Base-by-base conservation (phyloP, 2,888 invertebrate species). In the Cheilosia variabilis region DNA sequence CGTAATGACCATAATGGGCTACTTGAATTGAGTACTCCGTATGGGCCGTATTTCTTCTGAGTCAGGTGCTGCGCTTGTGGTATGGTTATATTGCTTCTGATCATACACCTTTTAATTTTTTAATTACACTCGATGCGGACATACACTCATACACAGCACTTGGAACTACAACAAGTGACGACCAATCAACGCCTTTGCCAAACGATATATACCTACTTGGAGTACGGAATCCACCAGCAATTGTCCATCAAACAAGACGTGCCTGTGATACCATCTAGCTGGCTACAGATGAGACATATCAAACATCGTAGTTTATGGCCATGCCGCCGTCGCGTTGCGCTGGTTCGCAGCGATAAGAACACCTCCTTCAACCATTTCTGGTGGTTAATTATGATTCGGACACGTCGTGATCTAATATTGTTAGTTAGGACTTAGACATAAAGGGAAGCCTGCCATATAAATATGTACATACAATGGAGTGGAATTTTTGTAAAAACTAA, bases 1-100 rank as follows among this genome's bases (percentile, higher is more conserved):
- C 69, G 65, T 84, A 84, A 84, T 84, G 84, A 79, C 65, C 79
- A 66, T 84, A 84, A 84, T 84, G 75, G 75, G 79, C 84, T 84
- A 58, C 79, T 79, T 65, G 79, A 84, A 79, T 79, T 79, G 75
- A 75, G 65, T 75, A 53, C 50, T 57, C 58, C 27, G 52, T 55
- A 45, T 73, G 57, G 50, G 68, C 19, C 9, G 31, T 31, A 62
- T 77, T 68, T 50, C 53, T 66, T 41, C 66, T 52, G 50, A 77
- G 66, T 82, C 65, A 76, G 72, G 65, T 77, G 71, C 62, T 66
- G 60, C 77, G 10, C 27, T 52, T 52, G 52, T 52, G 62, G 60
- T 66, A 60, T 77, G 77, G 66, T n/a, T 65, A 41, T 41, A 52
- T 34, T 71, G 57, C 50, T 13, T 24, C 37, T 76, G 71, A 76